Percentiles rank a stretch among this genome's conserved stretches.
Evolutionary conservation across 2,797 vertebrate species (phyloP).

Genomic region (Melanotaenia boesemani): DNA sequence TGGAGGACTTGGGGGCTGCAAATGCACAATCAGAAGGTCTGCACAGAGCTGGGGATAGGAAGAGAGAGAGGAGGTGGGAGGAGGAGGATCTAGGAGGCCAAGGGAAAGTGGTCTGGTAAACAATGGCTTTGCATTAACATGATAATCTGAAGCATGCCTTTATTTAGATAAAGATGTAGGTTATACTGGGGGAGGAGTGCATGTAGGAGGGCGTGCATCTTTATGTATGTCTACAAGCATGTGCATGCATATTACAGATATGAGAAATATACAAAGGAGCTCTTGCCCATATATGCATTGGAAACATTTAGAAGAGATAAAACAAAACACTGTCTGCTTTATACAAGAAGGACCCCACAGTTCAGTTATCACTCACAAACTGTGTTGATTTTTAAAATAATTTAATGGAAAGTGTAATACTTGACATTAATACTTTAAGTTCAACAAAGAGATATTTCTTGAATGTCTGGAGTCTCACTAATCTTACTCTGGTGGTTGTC

Average conservation of each 20-base stretch:
- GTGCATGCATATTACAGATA: slow-evolving; percentile 5
- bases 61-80: slow-evolving; percentile 38
- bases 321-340: background rate
- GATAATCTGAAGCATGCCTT: slow-evolving; percentile 75
- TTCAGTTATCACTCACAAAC: background rate
- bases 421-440: background rate
- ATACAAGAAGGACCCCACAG: background rate
- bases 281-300: slow-evolving; percentile 13
- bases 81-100: slow-evolving; percentile 57
- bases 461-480: background rate
- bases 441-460: background rate
- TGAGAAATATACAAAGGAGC: slow-evolving; percentile 23
- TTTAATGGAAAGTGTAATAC: background rate
- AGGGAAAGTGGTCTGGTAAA: slow-evolving; percentile 76
- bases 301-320: background rate
- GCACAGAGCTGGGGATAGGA: slow-evolving; percentile 42
- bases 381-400: background rate
- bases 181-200: slow-evolving; percentile 58
- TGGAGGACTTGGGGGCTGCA: slow-evolving; percentile 70
- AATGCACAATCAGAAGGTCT: slow-evolving; percentile 74
- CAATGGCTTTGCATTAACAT: slow-evolving; percentile 74
- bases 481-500: too few relatives aligned
- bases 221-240: background rate
- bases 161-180: slow-evolving; percentile 77
- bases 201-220: slow-evolving; percentile 6